Base-by-base conservation (phyloP, 37 sponge, comb jelly and placozoan species). In the Beroe ovata region DNA sequence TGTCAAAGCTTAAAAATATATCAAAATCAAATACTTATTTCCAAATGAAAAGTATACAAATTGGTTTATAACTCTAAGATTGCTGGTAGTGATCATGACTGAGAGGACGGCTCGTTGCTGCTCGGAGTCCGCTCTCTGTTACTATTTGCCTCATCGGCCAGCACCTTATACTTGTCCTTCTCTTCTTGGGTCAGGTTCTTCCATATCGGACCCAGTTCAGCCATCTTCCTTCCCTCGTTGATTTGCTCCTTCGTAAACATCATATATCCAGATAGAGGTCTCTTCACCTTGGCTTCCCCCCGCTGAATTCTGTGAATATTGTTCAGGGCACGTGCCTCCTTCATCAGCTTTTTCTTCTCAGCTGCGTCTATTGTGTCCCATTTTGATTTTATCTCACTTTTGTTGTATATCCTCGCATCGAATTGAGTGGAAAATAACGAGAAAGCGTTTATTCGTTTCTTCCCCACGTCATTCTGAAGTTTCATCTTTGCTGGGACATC, bases 371-470 rank as follows among this genome's bases (percentile, higher is more conserved):
- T 30, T 26, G 28, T 54, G 11, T 77, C 84, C 84, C 84, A 77
- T 25, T 42, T 20, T 35, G 19, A 30, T 26, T 41, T 77, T 1
- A 77, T 39, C 41, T 39, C 54, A 2, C n/a, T 26, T 11, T n/a
- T 16, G 0, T 23, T 28, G 33, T 29, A 1, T 20, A 1, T 38
- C 25, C 3, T 39, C 47, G n/a, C 36, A 42, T 77, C 84, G 54
- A 77, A 77, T 19, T 16, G 19, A 20, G 54, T 28, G 8, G 84
- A 39, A 54, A 77, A 77, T 54, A 77, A 19, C 1, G 84, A 26
- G 47, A 77, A 77, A 16, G 84, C 84, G 84, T 77, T 77, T 0
- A 77, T 19, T 25, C 38, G 35, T 23, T 77, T 77, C 54, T 77
- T 39, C 22, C 1, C 21, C 1, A 0, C 28, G 4, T 11, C 71